Conservation (phyloP, 2,797 vertebrate genomes). For the Neostethus bicornis region DNA sequence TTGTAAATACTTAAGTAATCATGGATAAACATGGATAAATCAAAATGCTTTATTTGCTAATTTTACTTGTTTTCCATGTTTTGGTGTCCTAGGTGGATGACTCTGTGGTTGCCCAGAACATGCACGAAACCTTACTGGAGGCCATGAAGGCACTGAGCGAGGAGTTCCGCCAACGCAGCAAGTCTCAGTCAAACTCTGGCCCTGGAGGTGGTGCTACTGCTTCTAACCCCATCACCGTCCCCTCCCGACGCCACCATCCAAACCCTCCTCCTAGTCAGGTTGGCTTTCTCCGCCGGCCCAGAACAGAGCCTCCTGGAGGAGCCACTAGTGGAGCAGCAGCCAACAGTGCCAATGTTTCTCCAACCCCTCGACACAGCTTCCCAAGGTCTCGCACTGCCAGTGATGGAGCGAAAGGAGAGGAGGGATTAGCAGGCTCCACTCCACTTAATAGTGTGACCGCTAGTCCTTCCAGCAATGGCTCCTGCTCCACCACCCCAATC, state of each 20-base stretch:
- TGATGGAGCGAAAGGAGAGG: constrained; percentile 76
- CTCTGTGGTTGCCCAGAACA: constrained; percentile 86
- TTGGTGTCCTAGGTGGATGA: constrained; percentile 74
- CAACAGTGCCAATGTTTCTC: constrained; percentile 74
- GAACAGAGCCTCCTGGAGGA: constrained; percentile 76
- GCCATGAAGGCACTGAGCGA: constrained; percentile 88
- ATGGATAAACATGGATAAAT: too few species aligned
- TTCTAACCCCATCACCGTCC: constrained; percentile 86
- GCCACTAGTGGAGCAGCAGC: constrained; percentile 50
- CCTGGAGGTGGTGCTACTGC: constrained; percentile 79
- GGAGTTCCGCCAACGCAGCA: constrained; percentile 85
- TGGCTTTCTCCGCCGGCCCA: constrained; percentile 79
- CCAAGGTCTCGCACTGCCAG: constrained; percentile 77
- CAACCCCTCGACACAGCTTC: constrained; percentile 77
- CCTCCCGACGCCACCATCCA: constrained; percentile 79
- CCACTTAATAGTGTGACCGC: constrained; percentile 57
- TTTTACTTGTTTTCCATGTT: constrained; percentile 2
- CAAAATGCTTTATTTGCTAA: too few species aligned
- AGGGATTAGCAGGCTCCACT: constrained; percentile 48
- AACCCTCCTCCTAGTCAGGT: constrained; percentile 84
- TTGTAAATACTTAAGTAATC: too few species aligned
- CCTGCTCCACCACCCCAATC: constrained; percentile 77
- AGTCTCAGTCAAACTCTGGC: constrained; percentile 80
- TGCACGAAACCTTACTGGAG: constrained; percentile 90
- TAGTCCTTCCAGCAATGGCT: constrained; percentile 78